A percentile compares a stretch with the other conserved stretches of the same genome.
Evolutionary conservation across 2,888 invertebrate species (phyloP).

Genomic region (Drosophila falleni): DNA sequence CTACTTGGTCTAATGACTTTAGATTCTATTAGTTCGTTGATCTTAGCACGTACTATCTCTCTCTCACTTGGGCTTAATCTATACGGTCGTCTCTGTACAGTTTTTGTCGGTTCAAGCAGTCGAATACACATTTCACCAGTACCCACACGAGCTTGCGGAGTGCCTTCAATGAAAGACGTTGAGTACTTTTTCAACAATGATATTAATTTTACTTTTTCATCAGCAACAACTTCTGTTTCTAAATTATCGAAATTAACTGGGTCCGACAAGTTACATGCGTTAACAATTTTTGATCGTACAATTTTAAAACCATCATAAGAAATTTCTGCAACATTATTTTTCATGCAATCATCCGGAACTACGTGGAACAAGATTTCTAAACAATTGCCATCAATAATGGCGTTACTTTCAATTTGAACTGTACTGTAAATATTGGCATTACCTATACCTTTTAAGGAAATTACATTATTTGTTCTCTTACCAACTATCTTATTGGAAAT

Average conservation of each 20-base stretch:
- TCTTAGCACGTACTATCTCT: too few species aligned
- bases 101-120: too few species aligned
- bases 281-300: not conserved
- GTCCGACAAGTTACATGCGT: not conserved
- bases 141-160: not conserved
- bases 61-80: too few species aligned
- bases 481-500: not conserved
- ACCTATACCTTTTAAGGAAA: conserved; percentile 3
- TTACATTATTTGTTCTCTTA: not conserved
- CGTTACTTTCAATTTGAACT: not conserved
- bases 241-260: not conserved
- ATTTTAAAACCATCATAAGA: not conserved
- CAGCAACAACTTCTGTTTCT: not conserved
- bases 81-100: too few species aligned
- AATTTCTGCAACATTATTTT: conserved; percentile 4
- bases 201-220: not conserved
- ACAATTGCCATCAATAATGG: conserved; percentile 8
- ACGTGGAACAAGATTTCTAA: not conserved
- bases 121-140: conserved; percentile 13
- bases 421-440: conserved; percentile 1
- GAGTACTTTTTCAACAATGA: not conserved
- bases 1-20: conserved; percentile 6
- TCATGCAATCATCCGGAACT: not conserved
- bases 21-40: too few species aligned
- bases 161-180: conserved; percentile 1